Conservation (phyloP, 1,140 invertebrate genomes). For the Pemphigus obesinymphae region DNA sequence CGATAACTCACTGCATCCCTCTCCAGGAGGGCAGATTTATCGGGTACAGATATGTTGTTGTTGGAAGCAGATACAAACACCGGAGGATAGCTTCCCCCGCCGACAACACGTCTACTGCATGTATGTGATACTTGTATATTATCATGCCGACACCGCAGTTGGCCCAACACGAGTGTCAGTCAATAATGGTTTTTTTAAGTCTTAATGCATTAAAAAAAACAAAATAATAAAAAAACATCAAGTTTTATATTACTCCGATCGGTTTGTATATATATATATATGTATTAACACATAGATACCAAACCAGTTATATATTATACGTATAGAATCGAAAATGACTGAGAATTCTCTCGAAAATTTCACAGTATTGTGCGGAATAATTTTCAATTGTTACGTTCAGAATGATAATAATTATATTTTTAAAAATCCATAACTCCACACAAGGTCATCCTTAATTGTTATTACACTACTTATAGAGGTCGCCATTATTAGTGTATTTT, state of each 20-base stretch:
- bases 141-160: too few species aligned
- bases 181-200: neutral
- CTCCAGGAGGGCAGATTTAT: neutral
- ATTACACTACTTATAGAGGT: neutral
- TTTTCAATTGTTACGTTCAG: neutral
- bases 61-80: too few species aligned
- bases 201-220: neutral
- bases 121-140: too few species aligned
- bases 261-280: too few species aligned
- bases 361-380: neutral
- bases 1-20: neutral
- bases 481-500: neutral
- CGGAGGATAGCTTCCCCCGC: too few species aligned
- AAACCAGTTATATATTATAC: neutral
- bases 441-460: conserved; percentile 1
- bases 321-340: neutral
- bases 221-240: neutral
- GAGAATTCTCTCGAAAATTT: neutral
- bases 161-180: neutral
- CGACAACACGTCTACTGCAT: too few species aligned
- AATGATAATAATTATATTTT: too few species aligned
- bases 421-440: too few species aligned
- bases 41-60: too few species aligned
- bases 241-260: neutral
- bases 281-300: too few species aligned